phyloP scores from a whole-genome alignment of 2,888 invertebrate species.

The Erebia palarica region DNA sequence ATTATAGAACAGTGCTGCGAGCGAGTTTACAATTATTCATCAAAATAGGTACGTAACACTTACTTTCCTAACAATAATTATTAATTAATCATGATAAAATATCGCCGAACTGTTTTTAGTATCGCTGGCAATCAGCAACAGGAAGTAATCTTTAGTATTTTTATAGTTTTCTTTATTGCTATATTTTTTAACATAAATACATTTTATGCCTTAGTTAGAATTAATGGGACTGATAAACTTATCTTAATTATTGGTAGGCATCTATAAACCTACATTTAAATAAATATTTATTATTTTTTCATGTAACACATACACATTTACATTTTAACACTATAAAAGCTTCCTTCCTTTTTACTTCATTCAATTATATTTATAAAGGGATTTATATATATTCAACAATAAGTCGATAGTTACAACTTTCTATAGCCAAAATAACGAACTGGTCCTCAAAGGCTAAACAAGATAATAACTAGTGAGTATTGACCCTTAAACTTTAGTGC shows the following conservation, averaged over 20 bases:
- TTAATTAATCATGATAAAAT: neutral
- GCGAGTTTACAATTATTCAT: conserved; percentile 39
- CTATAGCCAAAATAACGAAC: neutral
- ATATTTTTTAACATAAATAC: neutral
- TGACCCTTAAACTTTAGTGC: conserved; percentile 51
- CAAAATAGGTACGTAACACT: conserved; percentile 42
- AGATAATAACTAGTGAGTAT: conserved; percentile 17
- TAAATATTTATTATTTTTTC: too few relatives aligned
- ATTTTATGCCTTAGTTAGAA: too few relatives aligned
- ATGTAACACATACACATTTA: too few relatives aligned
- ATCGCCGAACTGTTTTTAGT: neutral
- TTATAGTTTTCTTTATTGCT: neutral
- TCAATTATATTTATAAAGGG: neutral
- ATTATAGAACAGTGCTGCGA: conserved; percentile 28
- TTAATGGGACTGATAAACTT: too few relatives aligned
- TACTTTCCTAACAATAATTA: conserved; percentile 17
- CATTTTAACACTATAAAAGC: too few relatives aligned
- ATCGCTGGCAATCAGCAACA: neutral
- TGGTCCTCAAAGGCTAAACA: neutral
- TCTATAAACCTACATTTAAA: too few relatives aligned
- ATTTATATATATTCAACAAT: neutral
- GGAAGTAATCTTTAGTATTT: neutral
- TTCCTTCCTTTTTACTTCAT: neutral
- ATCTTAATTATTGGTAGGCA: too few relatives aligned
- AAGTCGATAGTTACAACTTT: neutral